A percentile compares a stretch with the other conserved stretches of the same genome.
phyloP scores from a whole-genome alignment of 2,113 vertebrate genomes.

The Himantopus leucocephalus region DNA sequence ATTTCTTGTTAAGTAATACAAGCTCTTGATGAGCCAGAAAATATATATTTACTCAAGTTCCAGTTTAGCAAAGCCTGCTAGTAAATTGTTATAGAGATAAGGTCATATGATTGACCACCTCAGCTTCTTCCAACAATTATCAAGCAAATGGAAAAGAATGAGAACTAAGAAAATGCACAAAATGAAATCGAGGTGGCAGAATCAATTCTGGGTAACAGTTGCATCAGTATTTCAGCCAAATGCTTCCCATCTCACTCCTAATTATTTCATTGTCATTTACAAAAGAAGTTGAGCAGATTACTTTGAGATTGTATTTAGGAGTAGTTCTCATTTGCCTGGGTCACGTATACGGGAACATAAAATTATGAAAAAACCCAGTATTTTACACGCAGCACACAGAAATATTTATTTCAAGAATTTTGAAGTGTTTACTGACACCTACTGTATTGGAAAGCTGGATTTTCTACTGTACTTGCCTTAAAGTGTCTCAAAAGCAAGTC shows the following conservation, averaged over 20 bases:
- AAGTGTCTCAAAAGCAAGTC: not conserved
- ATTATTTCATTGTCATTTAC: not conserved
- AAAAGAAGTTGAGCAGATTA: not conserved
- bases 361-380: not conserved
- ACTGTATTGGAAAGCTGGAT: not conserved
- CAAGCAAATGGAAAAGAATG: not conserved
- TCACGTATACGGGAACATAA: not conserved
- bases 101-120: not conserved
- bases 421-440: not conserved
- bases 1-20: not conserved
- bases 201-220: not conserved
- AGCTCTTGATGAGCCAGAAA: not conserved
- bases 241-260: not conserved
- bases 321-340: not conserved
- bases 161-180: not conserved
- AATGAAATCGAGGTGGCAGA: not conserved
- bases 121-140: not conserved
- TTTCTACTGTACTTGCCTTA: not conserved
- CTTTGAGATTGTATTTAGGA: not conserved
- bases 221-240: not conserved
- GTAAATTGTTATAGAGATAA: not conserved
- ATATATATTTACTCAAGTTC: not conserved
- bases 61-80: not conserved
- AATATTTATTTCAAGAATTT: not conserved
- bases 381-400: not conserved